These are phyloP conservation scores for Agriopis marginaria DNA, from an alignment of 2,888 invertebrate species.

Conservation along the genomic window DNA sequence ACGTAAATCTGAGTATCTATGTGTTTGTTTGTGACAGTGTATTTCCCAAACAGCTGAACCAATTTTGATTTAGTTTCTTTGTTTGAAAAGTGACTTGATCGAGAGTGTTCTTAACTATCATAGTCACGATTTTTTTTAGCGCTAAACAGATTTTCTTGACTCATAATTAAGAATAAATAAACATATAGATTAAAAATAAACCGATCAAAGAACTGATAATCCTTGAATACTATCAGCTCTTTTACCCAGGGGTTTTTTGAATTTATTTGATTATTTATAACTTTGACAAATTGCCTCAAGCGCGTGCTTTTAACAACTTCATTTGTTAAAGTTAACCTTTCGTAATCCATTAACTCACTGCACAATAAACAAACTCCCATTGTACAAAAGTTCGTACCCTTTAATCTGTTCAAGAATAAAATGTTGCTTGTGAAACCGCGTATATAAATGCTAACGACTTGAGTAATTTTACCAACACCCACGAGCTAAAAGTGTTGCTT, in stretches of 20 bases:
- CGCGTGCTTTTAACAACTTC: constrained; percentile 31
- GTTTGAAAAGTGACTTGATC: too few species aligned
- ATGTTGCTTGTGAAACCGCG: constrained; percentile 34
- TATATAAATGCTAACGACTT: constrained; percentile 39
- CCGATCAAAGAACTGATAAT: too few species aligned
- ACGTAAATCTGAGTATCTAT: too few species aligned
- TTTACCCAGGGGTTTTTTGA: neutral
- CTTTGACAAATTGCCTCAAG: constrained; percentile 24
- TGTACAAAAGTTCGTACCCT: constrained; percentile 38
- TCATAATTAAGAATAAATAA: too few species aligned
- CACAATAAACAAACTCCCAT: constrained; percentile 41
- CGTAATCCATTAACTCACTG: constrained; percentile 47
- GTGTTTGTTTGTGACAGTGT: too few species aligned
- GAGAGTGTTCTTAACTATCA: too few species aligned
- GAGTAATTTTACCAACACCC: constrained; percentile 28
- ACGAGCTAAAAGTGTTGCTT: constrained; percentile 5
- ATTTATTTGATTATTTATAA: constrained; percentile 17
- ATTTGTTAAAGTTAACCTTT: constrained; percentile 47
- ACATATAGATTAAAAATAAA: too few species aligned
- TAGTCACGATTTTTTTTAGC: too few species aligned
- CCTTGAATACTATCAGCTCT: too few species aligned
- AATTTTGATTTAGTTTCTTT: too few species aligned
- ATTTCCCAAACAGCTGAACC: too few species aligned
- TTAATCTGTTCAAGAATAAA: constrained; percentile 40
- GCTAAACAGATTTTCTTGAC: too few species aligned